Conservation (phyloP, 2,888 invertebrate genomes). For the Busseola fusca region DNA sequence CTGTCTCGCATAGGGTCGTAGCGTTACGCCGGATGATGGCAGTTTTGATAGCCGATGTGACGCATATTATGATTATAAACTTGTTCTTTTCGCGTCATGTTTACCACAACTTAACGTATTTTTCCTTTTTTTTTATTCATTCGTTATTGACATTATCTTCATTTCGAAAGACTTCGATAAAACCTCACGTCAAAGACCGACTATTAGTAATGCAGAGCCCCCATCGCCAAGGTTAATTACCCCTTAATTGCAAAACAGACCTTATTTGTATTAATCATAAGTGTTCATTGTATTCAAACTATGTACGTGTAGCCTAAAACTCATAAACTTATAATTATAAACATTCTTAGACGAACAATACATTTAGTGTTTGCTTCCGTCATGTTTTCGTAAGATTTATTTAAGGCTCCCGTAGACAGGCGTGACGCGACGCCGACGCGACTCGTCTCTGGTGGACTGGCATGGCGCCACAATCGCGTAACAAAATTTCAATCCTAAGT, state of each 20-base stretch:
- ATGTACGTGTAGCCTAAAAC: background rate
- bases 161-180: background rate
- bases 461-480: too few species aligned
- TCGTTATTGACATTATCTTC: background rate
- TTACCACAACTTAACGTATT: too few species aligned
- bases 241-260: constrained; percentile 19
- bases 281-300: constrained; percentile 35
- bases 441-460: too few species aligned
- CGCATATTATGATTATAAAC: too few species aligned
- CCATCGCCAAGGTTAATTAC: constrained; percentile 40
- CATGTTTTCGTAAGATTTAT: background rate
- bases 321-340: background rate
- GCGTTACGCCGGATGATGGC: too few species aligned
- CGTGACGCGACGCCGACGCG: background rate
- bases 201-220: constrained; percentile 9
- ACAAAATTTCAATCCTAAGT: background rate
- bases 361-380: background rate
- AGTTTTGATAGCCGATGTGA: too few species aligned
- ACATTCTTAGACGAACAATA: constrained; percentile 5
- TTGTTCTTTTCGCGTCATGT: too few species aligned
- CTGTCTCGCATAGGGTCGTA: too few species aligned
- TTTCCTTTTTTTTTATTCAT: too few species aligned
- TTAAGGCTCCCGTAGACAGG: background rate
- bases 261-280: constrained; percentile 14
- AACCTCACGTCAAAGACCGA: background rate